Base-by-base conservation (phyloP, 2,113 vertebrate genomes). In the Elephas maximus region DNA sequence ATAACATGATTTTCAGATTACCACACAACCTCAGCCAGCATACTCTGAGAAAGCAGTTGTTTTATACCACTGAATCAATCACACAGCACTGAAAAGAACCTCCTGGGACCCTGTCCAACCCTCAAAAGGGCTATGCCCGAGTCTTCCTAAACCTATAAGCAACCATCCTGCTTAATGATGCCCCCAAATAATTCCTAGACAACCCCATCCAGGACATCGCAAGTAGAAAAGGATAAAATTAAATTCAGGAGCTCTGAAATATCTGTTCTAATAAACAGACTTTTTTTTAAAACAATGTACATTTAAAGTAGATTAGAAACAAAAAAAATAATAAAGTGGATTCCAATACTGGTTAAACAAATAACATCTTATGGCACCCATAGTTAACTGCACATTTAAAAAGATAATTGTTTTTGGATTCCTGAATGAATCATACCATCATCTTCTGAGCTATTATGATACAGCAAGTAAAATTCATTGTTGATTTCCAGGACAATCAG, bases 331-430 rank as follows among this genome's bases (percentile, higher is more conserved):
- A 37, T 18, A 73, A 65, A n/a, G 14, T 37, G 6, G 33, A 85
- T 96, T 91, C 6, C 1, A 74, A 81, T n/a, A 79, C 41, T 93
- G 33, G 23, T 92, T 94, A 37, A 83, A 88, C 48, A 92, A 93
- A 91, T 91, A 81, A 91, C 85, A 28, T 86, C 94, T 85, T 88
- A 83, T 82, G 44, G 12, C 53, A 94, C 33, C 33, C 53, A 91
- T 41, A 91, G 53, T 76, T 69, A 95, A 92, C 14, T 91, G 60
- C 18, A 88, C n/a, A 94, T 94, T 83, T 94, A 87, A 95, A 91
- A 91, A 37, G 48, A 86, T 81, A 84, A 95, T 93, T 95, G 74
- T 79, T 92, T 88, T 95, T 91, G 77, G 37, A 84, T 62, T 81
- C 60, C 12, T 12, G 82, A 93, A 91, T 96, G 62, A 97, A 93